Evolutionary conservation across 2,888 invertebrate species (phyloP), one percentile per base, ranked within the genome.

Genomic region (Vesta saturnalis): DNA sequence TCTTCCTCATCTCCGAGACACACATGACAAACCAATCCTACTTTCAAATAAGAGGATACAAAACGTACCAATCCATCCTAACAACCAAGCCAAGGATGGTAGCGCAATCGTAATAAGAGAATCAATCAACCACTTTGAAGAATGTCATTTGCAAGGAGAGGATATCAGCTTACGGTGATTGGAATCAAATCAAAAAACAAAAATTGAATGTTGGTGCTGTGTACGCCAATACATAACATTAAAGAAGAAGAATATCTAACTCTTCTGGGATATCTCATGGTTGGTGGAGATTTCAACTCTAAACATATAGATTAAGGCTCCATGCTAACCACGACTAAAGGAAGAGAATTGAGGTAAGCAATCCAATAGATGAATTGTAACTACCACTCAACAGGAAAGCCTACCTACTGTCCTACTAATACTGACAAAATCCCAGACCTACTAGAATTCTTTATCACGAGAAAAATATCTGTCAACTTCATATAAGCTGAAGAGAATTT

Each of bases 321-420:
- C n/a, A 39, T 56, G 15, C 19, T 67, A 35, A 63, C 62, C 1
- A 62, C 62, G 39, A 30, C 62, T 15, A 67, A 59, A 54, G 49
- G 10, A 64, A 67, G 46, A 46, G n/a, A n/a, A n/a, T n/a, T n/a
- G n/a, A n/a, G n/a, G n/a, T 67, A 10, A 54, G 55, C 14, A 62
- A 67, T n/a, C n/a, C n/a, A 49, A 56, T 47, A 4, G 59, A 56
- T 58, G 5, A 66, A 63, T 12, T 56, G 46, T 0, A 46, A 58
- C 14, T 52, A 60, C 16, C 47, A 73, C 21, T 60, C 73, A 16
- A 68, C 74, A 23, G 60, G 65, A 8, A 23, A 75, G 60, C 74
- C 74, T 49, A 74, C 73, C 12, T 73, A 77, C 57, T 74, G 73
- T 71, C 74, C 73, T 1, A 54, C 73, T 23, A 72, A 76, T 52